Percentiles rank a stretch among this genome's conserved stretches.
phyloP scores from a whole-genome alignment of 2,113 vertebrate genomes.

The Macroglossus sobrinus region DNA sequence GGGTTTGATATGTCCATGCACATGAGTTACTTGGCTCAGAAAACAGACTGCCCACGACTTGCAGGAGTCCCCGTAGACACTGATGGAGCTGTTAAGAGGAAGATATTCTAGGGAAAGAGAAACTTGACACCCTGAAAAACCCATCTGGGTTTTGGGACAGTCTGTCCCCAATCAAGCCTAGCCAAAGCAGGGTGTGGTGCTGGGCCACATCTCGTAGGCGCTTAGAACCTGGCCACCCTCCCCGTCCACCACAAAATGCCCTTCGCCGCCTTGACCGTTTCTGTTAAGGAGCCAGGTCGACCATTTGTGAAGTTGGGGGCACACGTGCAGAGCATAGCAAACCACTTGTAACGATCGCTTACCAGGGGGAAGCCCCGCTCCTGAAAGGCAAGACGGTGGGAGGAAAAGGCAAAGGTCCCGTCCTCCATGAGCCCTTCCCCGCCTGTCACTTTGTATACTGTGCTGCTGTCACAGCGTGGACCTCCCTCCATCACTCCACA shows the following conservation, averaged over 20 bases:
- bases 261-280: background rate
- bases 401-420: background rate
- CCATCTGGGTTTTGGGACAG: background rate
- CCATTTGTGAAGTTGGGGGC: background rate
- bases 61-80: background rate
- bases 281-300: background rate
- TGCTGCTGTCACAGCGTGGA: background rate
- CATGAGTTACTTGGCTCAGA: background rate
- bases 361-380: background rate
- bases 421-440: background rate
- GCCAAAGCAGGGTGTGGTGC: rapidly evolving
- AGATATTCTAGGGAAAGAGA: background rate
- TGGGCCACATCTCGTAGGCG: rapidly evolving
- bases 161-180: background rate
- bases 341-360: background rate
- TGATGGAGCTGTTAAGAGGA: background rate
- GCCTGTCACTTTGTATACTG: background rate
- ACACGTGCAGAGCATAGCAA: background rate
- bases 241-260: rapidly evolving
- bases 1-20: rapidly evolving
- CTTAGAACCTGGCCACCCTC: background rate
- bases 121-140: background rate
- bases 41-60: rapidly evolving
- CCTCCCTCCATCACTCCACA: background rate
- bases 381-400: background rate